Evolutionary conservation across 2,888 invertebrate genomes (phyloP).

Genomic region (Mystacides longicornis): DNA sequence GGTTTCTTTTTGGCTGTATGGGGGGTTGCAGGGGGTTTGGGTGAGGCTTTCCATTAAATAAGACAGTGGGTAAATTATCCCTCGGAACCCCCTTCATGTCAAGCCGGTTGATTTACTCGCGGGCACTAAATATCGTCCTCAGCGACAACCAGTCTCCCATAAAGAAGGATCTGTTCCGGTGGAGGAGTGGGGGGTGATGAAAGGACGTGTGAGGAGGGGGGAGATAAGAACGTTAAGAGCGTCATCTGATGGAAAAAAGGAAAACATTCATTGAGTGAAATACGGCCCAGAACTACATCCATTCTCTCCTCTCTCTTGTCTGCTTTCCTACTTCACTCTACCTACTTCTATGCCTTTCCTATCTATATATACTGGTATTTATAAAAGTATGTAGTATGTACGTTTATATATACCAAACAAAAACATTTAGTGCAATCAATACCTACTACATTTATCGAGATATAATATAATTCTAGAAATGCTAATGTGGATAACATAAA

Average conservation of each 20-base stretch:
- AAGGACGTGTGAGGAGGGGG: slow-evolving; percentile 9
- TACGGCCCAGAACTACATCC: background rate
- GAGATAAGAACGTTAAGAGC: slow-evolving; percentile 6
- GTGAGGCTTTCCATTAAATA: slow-evolving; percentile 26
- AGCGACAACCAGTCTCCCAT: slow-evolving; percentile 28
- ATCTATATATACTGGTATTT: too few species aligned
- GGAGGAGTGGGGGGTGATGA: slow-evolving; percentile 20
- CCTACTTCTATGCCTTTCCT: too few species aligned
- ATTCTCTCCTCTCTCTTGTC: too few species aligned
- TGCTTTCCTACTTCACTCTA: too few species aligned
- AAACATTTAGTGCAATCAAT: too few species aligned
- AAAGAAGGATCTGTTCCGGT: slow-evolving; percentile 28
- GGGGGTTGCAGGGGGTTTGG: slow-evolving; percentile 8
- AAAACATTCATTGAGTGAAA: slow-evolving; percentile 5
- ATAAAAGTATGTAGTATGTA: too few species aligned
- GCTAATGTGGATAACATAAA: too few species aligned
- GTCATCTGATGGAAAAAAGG: slow-evolving; percentile 4
- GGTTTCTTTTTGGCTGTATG: slow-evolving; percentile 5
- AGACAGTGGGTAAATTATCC: slow-evolving; percentile 27
- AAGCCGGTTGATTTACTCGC: slow-evolving; percentile 28
- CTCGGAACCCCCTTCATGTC: slow-evolving; percentile 21
- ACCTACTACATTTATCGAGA: too few species aligned
- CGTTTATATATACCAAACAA: too few species aligned
- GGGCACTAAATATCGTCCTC: slow-evolving; percentile 28
- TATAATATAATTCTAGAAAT: too few species aligned